These are phyloP conservation scores for Alligator mississippiensis DNA, from an alignment of 2,113 vertebrate species.

Conservation along the genomic window DNA sequence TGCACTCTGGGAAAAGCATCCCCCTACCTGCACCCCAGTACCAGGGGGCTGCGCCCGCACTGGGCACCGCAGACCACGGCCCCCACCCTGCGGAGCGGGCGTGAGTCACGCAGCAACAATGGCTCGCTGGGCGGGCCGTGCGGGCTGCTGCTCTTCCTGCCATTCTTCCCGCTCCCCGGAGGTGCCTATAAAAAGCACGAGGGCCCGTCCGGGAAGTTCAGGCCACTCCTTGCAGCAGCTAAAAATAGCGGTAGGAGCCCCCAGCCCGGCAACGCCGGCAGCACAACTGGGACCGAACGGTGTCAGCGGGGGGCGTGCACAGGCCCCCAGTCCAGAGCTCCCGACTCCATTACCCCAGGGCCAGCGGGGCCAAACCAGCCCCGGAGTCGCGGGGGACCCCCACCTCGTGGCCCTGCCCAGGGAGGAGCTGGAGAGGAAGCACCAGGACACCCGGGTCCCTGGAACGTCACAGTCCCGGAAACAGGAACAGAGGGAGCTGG, in stretches of 20 bases:
- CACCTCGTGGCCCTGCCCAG: background rate
- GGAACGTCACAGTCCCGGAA: background rate
- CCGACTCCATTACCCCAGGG: rapidly evolving
- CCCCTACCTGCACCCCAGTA: background rate
- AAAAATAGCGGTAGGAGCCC: background rate
- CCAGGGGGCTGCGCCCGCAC: background rate
- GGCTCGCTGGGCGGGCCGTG: background rate
- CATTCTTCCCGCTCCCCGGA: conserved; percentile 36
- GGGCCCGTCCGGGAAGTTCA: conserved; percentile 31
- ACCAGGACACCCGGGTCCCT: background rate
- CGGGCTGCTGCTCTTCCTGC: background rate
- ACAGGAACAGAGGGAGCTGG: background rate
- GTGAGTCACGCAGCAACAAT: conserved; percentile 6
- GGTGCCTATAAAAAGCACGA: conserved; percentile 47
- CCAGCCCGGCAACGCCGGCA: rapidly evolving
- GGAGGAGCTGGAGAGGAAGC: background rate
- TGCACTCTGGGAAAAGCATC: background rate
- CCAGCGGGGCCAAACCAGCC: background rate
- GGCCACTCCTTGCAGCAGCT: background rate
- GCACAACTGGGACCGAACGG: background rate
- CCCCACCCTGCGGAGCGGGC: background rate
- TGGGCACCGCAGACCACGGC: background rate
- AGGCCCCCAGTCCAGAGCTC: background rate
- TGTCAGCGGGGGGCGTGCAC: background rate
- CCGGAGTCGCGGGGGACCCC: background rate